A percentile compares a stretch with the other conserved stretches of the same genome.
Conservation (phyloP, 2,797 vertebrate genomes). For the Tangara arthus region DNA sequence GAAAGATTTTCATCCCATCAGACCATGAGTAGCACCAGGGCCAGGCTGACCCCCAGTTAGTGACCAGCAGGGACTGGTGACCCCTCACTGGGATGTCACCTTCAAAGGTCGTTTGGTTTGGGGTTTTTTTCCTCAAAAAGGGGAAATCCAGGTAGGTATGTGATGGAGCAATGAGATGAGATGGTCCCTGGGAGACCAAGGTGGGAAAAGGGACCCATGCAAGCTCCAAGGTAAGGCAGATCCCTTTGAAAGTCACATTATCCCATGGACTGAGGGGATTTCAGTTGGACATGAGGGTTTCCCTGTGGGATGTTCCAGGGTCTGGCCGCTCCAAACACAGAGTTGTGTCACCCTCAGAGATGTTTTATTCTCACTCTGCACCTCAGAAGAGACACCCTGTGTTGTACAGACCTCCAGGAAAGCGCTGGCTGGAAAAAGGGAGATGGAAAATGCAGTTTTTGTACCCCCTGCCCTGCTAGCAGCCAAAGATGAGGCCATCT, state of each 20-base stretch:
- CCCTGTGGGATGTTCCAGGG: not conserved
- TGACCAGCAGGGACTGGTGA: not conserved
- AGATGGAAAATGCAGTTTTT: not conserved
- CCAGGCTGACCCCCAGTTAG: not conserved
- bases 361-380: not conserved
- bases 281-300: not conserved
- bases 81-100: not conserved
- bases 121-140: fast-evolving
- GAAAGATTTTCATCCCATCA: not conserved
- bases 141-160: not conserved
- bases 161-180: not conserved
- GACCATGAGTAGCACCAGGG: not conserved
- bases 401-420: not conserved
- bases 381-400: not conserved
- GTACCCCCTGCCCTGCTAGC: not conserved
- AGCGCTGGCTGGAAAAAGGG: not conserved
- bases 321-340: not conserved
- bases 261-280: not conserved
- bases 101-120: not conserved
- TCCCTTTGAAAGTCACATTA: not conserved
- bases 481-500: not conserved
- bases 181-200: not conserved
- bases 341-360: not conserved
- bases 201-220: not conserved
- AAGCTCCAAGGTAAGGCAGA: not conserved